These are phyloP conservation scores for Corvus cornix DNA, from an alignment of 2,113 vertebrate species.

Conservation along the genomic window DNA sequence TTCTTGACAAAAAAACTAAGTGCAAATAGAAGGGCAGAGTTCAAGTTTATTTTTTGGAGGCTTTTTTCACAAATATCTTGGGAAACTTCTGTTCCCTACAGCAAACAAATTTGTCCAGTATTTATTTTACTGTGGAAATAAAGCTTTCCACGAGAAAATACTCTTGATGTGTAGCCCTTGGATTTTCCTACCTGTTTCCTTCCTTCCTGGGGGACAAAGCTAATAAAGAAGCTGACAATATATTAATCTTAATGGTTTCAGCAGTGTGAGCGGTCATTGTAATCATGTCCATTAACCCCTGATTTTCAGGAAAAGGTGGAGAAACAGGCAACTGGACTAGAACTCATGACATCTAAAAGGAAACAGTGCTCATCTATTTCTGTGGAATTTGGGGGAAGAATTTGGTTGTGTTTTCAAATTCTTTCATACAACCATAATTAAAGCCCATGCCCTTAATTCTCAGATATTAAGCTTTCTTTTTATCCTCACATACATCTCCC, in stretches of 20 bases:
- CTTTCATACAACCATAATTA: background rate
- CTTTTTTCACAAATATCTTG: background rate
- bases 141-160: background rate
- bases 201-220: background rate
- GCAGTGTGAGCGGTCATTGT: background rate
- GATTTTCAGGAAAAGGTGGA: background rate
- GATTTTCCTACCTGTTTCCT: background rate
- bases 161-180: background rate
- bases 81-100: background rate
- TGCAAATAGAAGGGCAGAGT: conserved; percentile 4
- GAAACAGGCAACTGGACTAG: background rate
- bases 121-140: conserved; percentile 21
- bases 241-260: background rate
- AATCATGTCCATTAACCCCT: background rate
- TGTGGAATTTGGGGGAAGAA: background rate
- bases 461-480: background rate
- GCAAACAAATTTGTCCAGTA: background rate
- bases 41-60: background rate
- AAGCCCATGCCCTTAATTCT: background rate
- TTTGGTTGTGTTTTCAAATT: background rate
- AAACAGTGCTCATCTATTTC: background rate
- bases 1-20: background rate
- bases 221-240: background rate
- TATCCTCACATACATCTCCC: background rate
- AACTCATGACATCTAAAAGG: background rate